phyloP scores from a whole-genome alignment of 2,797 vertebrate genomes.

The Macrochelys suwanniensis region DNA sequence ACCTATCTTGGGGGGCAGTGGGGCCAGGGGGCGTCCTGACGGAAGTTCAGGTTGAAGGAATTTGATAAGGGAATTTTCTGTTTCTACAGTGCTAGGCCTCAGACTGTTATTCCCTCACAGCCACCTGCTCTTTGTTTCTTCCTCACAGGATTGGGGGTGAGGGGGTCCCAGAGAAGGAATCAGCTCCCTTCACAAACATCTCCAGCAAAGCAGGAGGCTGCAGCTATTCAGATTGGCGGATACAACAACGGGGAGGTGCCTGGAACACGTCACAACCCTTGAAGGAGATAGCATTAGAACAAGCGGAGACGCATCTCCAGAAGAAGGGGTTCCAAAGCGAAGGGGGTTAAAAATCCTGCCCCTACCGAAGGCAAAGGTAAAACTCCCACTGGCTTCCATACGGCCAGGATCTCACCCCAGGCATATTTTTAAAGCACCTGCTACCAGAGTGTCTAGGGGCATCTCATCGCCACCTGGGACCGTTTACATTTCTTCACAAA shows the following conservation, averaged over 20 bases:
- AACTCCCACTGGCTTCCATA: not conserved
- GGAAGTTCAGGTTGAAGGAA: not conserved
- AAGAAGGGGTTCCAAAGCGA: not conserved
- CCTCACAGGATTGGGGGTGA: not conserved
- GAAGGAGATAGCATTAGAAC: not conserved
- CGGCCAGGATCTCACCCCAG: not conserved
- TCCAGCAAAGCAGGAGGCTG: not conserved
- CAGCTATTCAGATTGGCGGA: not conserved
- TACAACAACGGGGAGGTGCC: not conserved
- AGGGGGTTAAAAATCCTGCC: not conserved
- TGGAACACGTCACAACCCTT: not conserved
- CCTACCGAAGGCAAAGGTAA: not conserved
- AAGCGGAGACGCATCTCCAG: not conserved
- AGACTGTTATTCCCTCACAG: not conserved
- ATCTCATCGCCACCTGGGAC: not conserved
- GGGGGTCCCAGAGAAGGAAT: not conserved
- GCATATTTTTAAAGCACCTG: not conserved
- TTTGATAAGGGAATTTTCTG: no score
- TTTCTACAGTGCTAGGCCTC: not conserved
- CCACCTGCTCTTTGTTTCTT: not conserved
- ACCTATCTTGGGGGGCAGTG: not conserved
- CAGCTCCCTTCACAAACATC: not conserved
- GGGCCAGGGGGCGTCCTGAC: no score
- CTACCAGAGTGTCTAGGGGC: not conserved
- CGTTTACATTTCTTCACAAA: not conserved